Percentiles rank a stretch among this genome's conserved stretches.
phyloP scores from a whole-genome alignment of 2,797 vertebrate genomes.

The Phyllotis vaccarum region DNA sequence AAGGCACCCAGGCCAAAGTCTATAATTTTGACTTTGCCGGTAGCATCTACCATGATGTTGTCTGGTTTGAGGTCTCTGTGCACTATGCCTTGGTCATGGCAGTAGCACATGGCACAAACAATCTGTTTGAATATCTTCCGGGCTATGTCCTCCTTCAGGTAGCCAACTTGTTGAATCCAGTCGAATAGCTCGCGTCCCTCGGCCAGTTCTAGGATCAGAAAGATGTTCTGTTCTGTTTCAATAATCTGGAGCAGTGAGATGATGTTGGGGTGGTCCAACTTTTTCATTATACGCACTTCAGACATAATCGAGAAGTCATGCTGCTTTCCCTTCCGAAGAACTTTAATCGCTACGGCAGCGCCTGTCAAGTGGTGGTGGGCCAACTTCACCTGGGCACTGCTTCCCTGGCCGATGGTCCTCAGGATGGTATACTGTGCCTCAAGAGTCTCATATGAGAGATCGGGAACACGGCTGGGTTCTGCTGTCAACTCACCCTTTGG shows the following conservation, averaged over 20 bases:
- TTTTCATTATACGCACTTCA: neutral
- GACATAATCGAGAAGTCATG: accelerated
- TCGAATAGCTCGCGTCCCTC: neutral
- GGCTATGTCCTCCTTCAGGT: neutral
- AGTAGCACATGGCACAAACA: neutral
- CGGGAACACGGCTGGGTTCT: neutral
- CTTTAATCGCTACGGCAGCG: neutral
- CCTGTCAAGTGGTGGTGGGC: neutral
- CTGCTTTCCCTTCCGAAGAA: neutral
- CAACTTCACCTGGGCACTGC: neutral
- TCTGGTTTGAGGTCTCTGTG: neutral
- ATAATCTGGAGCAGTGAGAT: neutral
- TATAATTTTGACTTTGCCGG: neutral
- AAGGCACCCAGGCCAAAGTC: neutral
- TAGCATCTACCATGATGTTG: neutral
- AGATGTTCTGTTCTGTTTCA: neutral
- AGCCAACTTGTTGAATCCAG: neutral
- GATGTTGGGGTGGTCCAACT: neutral
- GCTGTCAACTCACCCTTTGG: neutral
- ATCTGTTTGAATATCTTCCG: neutral
- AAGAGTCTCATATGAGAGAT: neutral
- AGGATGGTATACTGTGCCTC: neutral
- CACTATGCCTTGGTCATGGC: neutral
- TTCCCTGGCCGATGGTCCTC: neutral
- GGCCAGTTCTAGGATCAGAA: neutral